A percentile compares a stretch with the other conserved stretches of the same genome.
Evolutionary conservation across 1,140 invertebrate species (phyloP).

Genomic region (Popillia japonica): DNA sequence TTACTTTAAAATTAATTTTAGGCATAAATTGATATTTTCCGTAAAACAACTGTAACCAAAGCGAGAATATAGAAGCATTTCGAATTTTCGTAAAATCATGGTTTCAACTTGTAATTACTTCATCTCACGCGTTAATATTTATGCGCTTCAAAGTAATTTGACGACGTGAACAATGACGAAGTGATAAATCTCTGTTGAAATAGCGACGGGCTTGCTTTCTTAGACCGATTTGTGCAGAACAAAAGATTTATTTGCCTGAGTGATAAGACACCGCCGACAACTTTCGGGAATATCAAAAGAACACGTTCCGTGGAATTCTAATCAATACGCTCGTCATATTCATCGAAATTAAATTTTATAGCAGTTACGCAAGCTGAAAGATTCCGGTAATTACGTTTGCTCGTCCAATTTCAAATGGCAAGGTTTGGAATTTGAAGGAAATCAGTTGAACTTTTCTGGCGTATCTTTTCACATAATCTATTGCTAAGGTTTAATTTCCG

Average conservation of each 20-base stretch:
- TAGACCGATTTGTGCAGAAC: neutral
- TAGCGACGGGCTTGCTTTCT: neutral
- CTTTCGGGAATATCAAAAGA: neutral
- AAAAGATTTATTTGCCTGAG: neutral
- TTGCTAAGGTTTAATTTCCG: too few relatives aligned
- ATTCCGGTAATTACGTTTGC: neutral
- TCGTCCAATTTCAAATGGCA: neutral
- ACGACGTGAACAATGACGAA: neutral
- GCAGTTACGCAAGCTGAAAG: neutral
- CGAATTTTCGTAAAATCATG: too few relatives aligned
- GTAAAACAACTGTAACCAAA: too few relatives aligned
- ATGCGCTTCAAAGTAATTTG: neutral
- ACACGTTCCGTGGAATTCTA: neutral
- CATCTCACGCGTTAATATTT: neutral
- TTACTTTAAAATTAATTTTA: too few relatives aligned
- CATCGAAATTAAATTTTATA: slow-evolving; percentile 1
- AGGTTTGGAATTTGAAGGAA: too few relatives aligned
- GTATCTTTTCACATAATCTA: too few relatives aligned
- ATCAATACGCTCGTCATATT: neutral
- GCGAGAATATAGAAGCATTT: too few relatives aligned
- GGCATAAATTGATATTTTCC: too few relatives aligned
- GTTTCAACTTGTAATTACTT: neutral
- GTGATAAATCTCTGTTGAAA: neutral
- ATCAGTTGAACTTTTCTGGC: too few relatives aligned
- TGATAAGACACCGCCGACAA: neutral